Evolutionary conservation across 2,113 vertebrate species (phyloP), one percentile per base, ranked within the genome.

Genomic region (Zosterops japonicus): DNA sequence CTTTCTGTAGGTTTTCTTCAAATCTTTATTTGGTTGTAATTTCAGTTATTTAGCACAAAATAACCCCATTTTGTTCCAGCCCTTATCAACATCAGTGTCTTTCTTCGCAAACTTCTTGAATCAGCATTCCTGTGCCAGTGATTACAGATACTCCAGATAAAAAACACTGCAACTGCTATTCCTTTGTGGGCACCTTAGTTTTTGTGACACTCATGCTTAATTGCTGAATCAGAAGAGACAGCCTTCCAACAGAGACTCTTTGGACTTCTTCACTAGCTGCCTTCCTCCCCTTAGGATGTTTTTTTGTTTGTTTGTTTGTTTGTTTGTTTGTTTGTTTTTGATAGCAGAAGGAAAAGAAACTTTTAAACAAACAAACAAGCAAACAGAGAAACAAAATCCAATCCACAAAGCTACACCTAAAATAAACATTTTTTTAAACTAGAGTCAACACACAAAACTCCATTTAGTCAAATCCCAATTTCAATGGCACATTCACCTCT

Each of bases 1-100:
- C 86, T 77, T 80, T 63, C 70, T 74, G 44, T 84, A 87, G 88
- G 90, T 93, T 94, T 94, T 69, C 76, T 93, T 79, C 49, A 78
- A 86, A 89, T 41, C 55, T 88, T 91, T 93, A 93, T 96, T 94
- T 94, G 46, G 41, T 72, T 91, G 36, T 80, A 93, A 96, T 93
- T 94, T 91, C 69, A 87, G 64, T 89, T 95, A 82, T 91, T 95
- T 93, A 96, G 24, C 35, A 71, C 82, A 85, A 97, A 93, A 96
- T 95, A 89, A 35, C n/a, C 41, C 33, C 31, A 69, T 80, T 96
- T 96, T 89, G 71, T 25, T 96, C 92, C 69, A 87, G 69, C 71
- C 89, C 81, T 96, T 96, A 96, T 95, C 86, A 83, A 59, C 44
- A 77, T 68, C 76, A 50, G 14, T 77, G 72, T 83, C 61, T 88